Evolutionary conservation across 2,113 vertebrate genomes (phyloP).

Genomic region (Gobio gobio): DNA sequence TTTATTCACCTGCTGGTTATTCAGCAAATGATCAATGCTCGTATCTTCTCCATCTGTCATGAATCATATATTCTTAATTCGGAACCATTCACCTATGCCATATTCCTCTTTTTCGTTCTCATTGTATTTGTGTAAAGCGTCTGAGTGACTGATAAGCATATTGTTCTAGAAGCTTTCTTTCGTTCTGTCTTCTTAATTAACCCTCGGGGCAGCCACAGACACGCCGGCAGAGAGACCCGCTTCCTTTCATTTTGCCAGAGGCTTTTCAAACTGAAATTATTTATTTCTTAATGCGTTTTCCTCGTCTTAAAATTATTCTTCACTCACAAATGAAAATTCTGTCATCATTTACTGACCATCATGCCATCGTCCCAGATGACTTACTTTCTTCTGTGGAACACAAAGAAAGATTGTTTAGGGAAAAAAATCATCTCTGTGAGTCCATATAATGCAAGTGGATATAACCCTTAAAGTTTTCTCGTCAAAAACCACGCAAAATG

Average conservation of each 20-base stretch:
- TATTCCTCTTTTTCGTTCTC: not conserved
- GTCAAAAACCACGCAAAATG: no score
- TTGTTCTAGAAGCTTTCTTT: slow-evolving; percentile 35
- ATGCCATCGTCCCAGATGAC: not conserved
- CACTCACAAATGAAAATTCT: not conserved
- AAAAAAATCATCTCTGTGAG: not conserved
- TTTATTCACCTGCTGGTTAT: slow-evolving; percentile 18
- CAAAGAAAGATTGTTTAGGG: not conserved
- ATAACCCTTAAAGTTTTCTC: not conserved
- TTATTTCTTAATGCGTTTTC: not conserved
- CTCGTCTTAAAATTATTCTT: not conserved
- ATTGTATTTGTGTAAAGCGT: slow-evolving; percentile 20
- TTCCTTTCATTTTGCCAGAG: slow-evolving; percentile 59
- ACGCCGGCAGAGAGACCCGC: slow-evolving; percentile 3
- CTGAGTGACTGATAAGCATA: slow-evolving; percentile 43
- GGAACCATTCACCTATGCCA: slow-evolving; percentile 9
- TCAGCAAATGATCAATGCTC: slow-evolving; percentile 10
- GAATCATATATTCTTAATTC: slow-evolving; percentile 44
- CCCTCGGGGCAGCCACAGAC: slow-evolving; percentile 48
- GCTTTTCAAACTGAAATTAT: slow-evolving; percentile 43
- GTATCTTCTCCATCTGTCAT: slow-evolving; percentile 15
- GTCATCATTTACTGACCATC: not conserved
- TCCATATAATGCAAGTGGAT: not conserved
- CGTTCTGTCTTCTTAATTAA: slow-evolving; percentile 65
- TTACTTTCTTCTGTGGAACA: not conserved